Percentiles rank a stretch among this genome's conserved stretches.
phyloP scores from a whole-genome alignment of 1,140 invertebrate genomes.

The Globodera rostochiensis region DNA sequence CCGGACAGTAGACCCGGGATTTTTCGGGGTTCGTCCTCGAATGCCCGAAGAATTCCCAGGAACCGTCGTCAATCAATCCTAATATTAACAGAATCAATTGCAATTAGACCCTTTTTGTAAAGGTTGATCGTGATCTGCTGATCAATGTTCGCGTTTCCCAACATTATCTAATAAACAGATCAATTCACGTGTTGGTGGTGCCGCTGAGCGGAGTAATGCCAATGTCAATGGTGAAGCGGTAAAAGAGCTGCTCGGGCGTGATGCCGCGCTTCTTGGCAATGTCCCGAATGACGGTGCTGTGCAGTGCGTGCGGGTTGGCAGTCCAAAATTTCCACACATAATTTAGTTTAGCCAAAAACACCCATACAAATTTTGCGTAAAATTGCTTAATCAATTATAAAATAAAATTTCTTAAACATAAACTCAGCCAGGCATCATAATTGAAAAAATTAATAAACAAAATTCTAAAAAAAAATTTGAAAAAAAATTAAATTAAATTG shows the following conservation, averaged over 20 bases:
- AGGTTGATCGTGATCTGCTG: too few species aligned
- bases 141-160: too few species aligned
- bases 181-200: slow-evolving; percentile 22
- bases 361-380: not conserved
- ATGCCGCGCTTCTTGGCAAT: slow-evolving; percentile 29
- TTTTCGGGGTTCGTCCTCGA: not conserved
- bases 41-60: too few species aligned
- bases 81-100: not conserved
- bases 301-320: slow-evolving; percentile 43
- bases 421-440: not conserved
- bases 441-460: too few species aligned
- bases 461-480: too few species aligned
- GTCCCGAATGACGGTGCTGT: slow-evolving; percentile 23
- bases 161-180: too few species aligned
- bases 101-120: too few species aligned
- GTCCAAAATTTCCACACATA: slow-evolving; percentile 31
- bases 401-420: not conserved
- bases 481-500: too few species aligned
- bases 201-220: slow-evolving; percentile 44
- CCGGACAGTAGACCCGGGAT: too few species aligned
- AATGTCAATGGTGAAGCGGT: slow-evolving; percentile 45
- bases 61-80: too few species aligned
- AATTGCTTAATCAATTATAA: not conserved
- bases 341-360: slow-evolving; percentile 17
- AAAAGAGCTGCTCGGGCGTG: slow-evolving; percentile 45